Evolutionary conservation across 1,140 invertebrate genomes (phyloP), one percentile per base, ranked within the genome.

Genomic region (Bacillus rossius): DNA sequence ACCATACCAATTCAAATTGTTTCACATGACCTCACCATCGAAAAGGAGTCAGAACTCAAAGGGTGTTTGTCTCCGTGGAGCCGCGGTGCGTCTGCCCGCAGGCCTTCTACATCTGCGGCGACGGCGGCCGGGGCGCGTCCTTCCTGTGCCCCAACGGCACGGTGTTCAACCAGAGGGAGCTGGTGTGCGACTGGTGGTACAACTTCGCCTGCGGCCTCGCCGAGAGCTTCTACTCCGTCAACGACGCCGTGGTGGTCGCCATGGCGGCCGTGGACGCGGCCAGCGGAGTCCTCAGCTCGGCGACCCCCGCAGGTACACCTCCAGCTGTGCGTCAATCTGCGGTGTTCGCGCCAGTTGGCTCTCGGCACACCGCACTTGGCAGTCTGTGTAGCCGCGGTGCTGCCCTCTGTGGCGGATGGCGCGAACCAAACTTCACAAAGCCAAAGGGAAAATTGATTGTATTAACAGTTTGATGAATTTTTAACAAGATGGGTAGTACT

Each of bases 141-240:
- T 81, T 82, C 61, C 65, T 82, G 0, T 82, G 80, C 57, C 80
- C 80, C 16, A 75, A 78, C 52, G 80, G 80, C 41, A 81, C 79
- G 13, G 70, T 81, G 23, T 82, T 82, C 70, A 79, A 81, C 63
- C 79, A 81, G 63, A 73, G 77, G 56, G 74, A 78, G 56, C 80
- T 81, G 54, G 79, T 81, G 0, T 81, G 80, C 61, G 79, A 81
- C 67, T 81, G 80, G 80, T 81, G 79, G 78, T 80, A 77, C 67
- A 77, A 79, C 49, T 77, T 80, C 26, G 74, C 75, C 37, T 80
- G 79, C 62, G 68, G 67, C 8, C 63, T 73, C 17, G 73, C 78
- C 2, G 22, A 16, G 16, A 3, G 34, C 55, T 64, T 60, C 62
- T 65, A 66, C 41, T 63, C 64, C 26, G 57, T 66, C 56, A 66